Conservation (phyloP, 2,888 invertebrate species). For the Gnatocerus cornutus region DNA sequence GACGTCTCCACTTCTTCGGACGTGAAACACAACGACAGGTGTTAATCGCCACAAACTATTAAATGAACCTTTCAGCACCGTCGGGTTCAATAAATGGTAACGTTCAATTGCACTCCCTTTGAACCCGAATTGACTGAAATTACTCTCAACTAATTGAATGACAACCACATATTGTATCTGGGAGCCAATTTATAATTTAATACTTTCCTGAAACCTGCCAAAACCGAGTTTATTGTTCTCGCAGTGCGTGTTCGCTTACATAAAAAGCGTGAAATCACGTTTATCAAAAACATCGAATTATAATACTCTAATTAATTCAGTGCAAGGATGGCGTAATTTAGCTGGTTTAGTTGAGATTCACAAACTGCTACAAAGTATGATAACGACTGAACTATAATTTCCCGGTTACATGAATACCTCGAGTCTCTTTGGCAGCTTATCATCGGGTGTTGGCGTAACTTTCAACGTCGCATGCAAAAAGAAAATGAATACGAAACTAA, state of each 20-base stretch:
- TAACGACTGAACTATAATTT: constrained; percentile 36
- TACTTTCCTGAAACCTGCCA: constrained; percentile 9
- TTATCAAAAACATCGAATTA: constrained; percentile 35
- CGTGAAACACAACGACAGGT: neutral
- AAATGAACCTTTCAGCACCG: constrained; percentile 2
- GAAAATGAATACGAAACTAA: constrained; percentile 13
- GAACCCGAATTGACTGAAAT: constrained; percentile 6
- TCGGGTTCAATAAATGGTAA: neutral
- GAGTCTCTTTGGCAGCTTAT: constrained; percentile 16
- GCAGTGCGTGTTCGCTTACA: constrained; percentile 30
- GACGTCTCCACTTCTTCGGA: neutral
- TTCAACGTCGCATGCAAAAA: constrained; percentile 24
- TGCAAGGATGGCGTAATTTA: constrained; percentile 28
- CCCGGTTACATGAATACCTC: constrained; percentile 25
- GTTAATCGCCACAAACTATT: neutral
- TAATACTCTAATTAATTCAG: constrained; percentile 37
- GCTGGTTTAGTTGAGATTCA: constrained; percentile 37
- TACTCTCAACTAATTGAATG: constrained; percentile 5
- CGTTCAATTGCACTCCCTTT: constrained; percentile 7
- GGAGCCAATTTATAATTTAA: constrained; percentile 5
- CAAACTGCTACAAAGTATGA: constrained; percentile 39
- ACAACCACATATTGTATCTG: neutral
- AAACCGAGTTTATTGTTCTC: constrained; percentile 29
- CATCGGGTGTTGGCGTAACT: constrained; percentile 11
- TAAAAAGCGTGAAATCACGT: constrained; percentile 39